A percentile compares a stretch with the other conserved stretches of the same genome.
phyloP scores from a whole-genome alignment of 2,888 invertebrate species.

The Andrena camellia region DNA sequence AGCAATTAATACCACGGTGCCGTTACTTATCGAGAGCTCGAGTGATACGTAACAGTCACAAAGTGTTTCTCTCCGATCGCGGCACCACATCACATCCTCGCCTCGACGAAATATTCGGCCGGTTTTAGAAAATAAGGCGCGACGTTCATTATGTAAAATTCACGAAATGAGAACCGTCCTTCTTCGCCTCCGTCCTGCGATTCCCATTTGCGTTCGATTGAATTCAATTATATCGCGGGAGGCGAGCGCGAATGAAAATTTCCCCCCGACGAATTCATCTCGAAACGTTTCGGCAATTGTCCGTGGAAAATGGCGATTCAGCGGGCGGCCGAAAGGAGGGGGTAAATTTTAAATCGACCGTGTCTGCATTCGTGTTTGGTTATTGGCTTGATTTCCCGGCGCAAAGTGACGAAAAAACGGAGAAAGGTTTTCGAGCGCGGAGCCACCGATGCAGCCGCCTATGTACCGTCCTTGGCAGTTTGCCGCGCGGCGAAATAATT shows the following conservation, averaged over 20 bases:
- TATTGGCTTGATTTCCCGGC: conserved; percentile 38
- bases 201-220: conserved; percentile 26
- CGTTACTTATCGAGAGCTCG: neutral
- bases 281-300: neutral
- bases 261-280: neutral
- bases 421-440: conserved; percentile 39
- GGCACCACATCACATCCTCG: too few relatives aligned
- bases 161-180: neutral
- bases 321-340: rapidly evolving
- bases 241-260: neutral
- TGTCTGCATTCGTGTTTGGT: conserved; percentile 7
- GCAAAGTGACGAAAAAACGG: conserved; percentile 39
- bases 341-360: conserved; percentile 8
- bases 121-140: neutral
- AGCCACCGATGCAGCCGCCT: conserved; percentile 75
- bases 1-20: conserved; percentile 36
- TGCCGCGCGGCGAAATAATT: conserved; percentile 69
- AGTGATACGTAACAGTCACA: too few relatives aligned
- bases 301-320: neutral
- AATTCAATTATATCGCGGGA: conserved; percentile 6
- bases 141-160: neutral
- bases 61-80: too few relatives aligned
- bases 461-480: conserved; percentile 80
- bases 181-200: neutral
- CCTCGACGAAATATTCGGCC: too few relatives aligned